phyloP scores from a whole-genome alignment of 1,140 invertebrate species.

The Magallana ariakensis region DNA sequence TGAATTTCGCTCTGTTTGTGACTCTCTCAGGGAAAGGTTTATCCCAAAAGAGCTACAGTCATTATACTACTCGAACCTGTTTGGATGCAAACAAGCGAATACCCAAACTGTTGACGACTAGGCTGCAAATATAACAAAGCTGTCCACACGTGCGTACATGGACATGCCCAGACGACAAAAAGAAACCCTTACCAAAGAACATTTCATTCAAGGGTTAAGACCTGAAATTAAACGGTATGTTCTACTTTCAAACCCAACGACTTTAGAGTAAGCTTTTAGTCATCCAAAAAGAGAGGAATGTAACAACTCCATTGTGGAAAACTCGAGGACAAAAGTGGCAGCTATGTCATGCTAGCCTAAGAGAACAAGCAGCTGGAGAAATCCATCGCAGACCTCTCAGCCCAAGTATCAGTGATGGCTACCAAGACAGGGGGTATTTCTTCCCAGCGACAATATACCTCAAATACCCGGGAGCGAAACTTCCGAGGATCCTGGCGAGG shows the following conservation, averaged over 20 bases:
- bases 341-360: not conserved
- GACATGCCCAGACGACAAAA: conserved; percentile 37
- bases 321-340: not conserved
- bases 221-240: conserved; percentile 36
- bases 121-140: conserved; percentile 3
- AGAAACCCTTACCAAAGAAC: conserved; percentile 34
- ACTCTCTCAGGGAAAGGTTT: not conserved
- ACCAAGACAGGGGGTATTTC: not conserved
- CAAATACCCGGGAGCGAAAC: not conserved
- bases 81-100: conserved; percentile 26
- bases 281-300: conserved; percentile 27
- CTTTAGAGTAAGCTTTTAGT: not conserved
- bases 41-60: conserved; percentile 39
- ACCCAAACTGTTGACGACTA: conserved; percentile 47
- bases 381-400: too few species aligned
- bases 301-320: not conserved
- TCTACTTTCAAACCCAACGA: not conserved
- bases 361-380: not conserved
- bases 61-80: conserved; percentile 37
- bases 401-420: conserved; percentile 9
- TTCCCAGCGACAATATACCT: not conserved
- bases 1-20: not conserved
- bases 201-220: conserved; percentile 45
- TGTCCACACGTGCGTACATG: conserved; percentile 6
- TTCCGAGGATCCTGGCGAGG: not conserved